phyloP scores from a whole-genome alignment of 2,888 invertebrate genomes.

The Noctua pronuba region DNA sequence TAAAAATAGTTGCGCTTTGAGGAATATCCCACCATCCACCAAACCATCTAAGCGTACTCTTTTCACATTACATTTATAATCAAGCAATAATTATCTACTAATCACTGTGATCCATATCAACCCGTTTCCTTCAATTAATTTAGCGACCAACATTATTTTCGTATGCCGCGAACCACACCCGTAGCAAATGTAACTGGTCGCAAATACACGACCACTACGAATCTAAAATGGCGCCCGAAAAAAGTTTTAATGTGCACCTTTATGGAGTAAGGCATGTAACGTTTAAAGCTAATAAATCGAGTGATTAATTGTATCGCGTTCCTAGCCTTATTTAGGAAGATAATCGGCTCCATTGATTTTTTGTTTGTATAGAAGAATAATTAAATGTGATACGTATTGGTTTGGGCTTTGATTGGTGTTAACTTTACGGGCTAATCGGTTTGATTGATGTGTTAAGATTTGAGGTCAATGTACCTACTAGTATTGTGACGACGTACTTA shows the following conservation, averaged over 20 bases:
- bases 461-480: conserved; percentile 7
- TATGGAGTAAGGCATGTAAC: conserved; percentile 51
- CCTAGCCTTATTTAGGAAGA: conserved; percentile 59
- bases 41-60: too few species aligned
- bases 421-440: conserved; percentile 32
- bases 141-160: conserved; percentile 37
- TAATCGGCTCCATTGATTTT: conserved; percentile 61
- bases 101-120: conserved; percentile 28
- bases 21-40: too few species aligned
- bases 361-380: conserved; percentile 55
- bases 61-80: too few species aligned
- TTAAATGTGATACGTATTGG: conserved; percentile 44
- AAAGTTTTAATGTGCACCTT: conserved; percentile 49
- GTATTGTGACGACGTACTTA: conserved; percentile 6
- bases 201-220: conserved; percentile 24
- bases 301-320: conserved; percentile 66
- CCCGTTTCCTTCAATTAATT: conserved; percentile 38
- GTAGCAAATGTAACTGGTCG: conserved; percentile 20
- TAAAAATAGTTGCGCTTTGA: too few species aligned
- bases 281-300: conserved; percentile 62
- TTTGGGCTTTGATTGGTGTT: conserved; percentile 46
- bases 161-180: conserved; percentile 46
- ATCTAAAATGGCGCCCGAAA: conserved; percentile 58
- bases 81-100: neutral
- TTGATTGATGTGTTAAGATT: conserved; percentile 45